phyloP scores from a whole-genome alignment of 2,113 vertebrate genomes.

The Diphyllodes magnificus region DNA sequence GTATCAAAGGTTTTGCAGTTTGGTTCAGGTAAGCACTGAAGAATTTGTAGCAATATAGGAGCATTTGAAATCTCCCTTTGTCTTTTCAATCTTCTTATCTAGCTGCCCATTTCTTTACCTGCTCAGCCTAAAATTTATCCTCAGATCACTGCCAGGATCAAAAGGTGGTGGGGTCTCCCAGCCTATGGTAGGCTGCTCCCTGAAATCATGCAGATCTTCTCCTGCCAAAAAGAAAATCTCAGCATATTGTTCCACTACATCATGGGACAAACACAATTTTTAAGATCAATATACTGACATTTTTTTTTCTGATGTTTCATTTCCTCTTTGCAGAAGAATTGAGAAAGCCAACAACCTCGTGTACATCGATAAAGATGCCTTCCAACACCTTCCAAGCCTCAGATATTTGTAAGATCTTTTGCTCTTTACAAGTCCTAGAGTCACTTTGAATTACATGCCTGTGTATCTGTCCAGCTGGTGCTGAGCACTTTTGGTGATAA shows the following conservation, averaged over 20 bases:
- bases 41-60: neutral
- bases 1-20: neutral
- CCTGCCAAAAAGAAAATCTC: neutral
- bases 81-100: neutral
- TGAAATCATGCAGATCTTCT: neutral
- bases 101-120: neutral
- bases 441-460: neutral
- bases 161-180: neutral
- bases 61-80: neutral
- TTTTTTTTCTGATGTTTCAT: neutral
- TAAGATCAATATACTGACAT: neutral
- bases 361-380: conserved; percentile 73
- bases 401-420: conserved; percentile 78
- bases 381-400: conserved; percentile 77
- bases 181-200: neutral
- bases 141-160: neutral
- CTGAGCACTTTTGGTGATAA: neutral
- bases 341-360: conserved; percentile 80
- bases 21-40: neutral
- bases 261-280: neutral
- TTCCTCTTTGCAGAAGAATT: conserved; percentile 75
- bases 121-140: neutral
- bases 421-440: neutral
- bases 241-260: neutral
- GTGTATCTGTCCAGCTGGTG: neutral